These are phyloP conservation scores for Polydesmus complanatus DNA, from an alignment of 2,888 invertebrate genomes.

Conservation along the genomic window DNA sequence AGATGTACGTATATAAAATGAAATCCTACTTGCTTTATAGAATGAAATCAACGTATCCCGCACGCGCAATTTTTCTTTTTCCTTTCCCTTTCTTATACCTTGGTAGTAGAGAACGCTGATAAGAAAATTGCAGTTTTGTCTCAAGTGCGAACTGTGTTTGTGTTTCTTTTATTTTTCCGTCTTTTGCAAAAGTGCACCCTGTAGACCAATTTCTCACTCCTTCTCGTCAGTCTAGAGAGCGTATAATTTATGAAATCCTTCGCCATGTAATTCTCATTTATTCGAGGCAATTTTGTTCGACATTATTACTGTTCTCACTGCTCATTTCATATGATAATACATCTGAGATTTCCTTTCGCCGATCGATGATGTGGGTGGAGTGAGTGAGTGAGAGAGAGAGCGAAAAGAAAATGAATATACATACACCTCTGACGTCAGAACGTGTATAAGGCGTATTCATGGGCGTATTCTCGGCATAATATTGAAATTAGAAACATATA, in stretches of 20 bases:
- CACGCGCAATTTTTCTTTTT: background rate
- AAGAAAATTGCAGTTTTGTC: background rate
- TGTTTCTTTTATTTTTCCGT: too few relatives aligned
- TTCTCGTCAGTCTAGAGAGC: background rate
- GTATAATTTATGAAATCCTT: constrained; percentile 13
- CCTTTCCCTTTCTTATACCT: background rate
- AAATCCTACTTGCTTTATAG: background rate
- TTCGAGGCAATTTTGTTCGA: constrained; percentile 13
- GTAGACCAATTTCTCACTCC: constrained; percentile 5
- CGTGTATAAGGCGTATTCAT: background rate
- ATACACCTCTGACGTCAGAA: background rate
- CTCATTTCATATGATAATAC: constrained; percentile 15
- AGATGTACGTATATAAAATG: too few relatives aligned
- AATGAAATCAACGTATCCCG: background rate
- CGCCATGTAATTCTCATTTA: constrained; percentile 15
- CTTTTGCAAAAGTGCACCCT: constrained; percentile 1
- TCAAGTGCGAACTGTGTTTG: background rate
- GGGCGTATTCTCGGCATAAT: background rate
- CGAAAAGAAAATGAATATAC: background rate
- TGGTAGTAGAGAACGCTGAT: background rate
- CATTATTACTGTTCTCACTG: constrained; percentile 14
- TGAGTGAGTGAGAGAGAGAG: background rate
- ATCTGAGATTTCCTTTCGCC: constrained; percentile 9
- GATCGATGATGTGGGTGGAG: background rate
- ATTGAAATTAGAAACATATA: background rate